Base-by-base conservation (phyloP, 2,888 invertebrate genomes). In the Eristalinus sepulchralis region DNA sequence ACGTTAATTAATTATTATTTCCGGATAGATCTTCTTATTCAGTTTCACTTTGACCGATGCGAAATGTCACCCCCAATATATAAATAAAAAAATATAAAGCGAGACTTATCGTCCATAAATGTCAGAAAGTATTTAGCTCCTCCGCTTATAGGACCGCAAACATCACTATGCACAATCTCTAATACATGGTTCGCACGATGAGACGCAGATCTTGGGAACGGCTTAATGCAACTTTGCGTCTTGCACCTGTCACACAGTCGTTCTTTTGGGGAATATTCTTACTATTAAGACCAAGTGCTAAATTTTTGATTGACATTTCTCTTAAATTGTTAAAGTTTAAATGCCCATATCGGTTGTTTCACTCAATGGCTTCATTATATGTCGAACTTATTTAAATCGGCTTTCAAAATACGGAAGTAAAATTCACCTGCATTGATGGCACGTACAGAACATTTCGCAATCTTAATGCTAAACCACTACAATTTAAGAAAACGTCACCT, bases 151-250 rank as follows among this genome's bases (percentile, higher is more conserved):
- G n/a, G n/a, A n/a, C n/a, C n/a, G n/a, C n/a, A n/a, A n/a, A n/a
- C n/a, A n/a, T n/a, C n/a, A n/a, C n/a, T n/a, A n/a, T n/a, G n/a
- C n/a, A n/a, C n/a, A n/a, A n/a, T n/a, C n/a, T n/a, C n/a, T n/a
- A n/a, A n/a, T n/a, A n/a, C n/a, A n/a, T n/a, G n/a, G n/a, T n/a
- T n/a, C n/a, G n/a, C n/a, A n/a, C n/a, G n/a, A n/a, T n/a, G n/a
- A n/a, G n/a, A n/a, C n/a, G n/a, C n/a, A n/a, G n/a, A n/a, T n/a
- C n/a, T n/a, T n/a, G n/a, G n/a, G n/a, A n/a, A n/a, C n/a, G n/a
- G n/a, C n/a, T n/a, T n/a, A n/a, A n/a, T n/a, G n/a, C n/a, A n/a
- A 76, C 76, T 64, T 88, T 84, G 13, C 84, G 70, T 62, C 76
- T 83, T 1, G 70, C 77, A 62, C 88, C 81, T 1, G 76, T 79